phyloP scores from a whole-genome alignment of 2,113 vertebrate species.

The Hoplias malabaricus region DNA sequence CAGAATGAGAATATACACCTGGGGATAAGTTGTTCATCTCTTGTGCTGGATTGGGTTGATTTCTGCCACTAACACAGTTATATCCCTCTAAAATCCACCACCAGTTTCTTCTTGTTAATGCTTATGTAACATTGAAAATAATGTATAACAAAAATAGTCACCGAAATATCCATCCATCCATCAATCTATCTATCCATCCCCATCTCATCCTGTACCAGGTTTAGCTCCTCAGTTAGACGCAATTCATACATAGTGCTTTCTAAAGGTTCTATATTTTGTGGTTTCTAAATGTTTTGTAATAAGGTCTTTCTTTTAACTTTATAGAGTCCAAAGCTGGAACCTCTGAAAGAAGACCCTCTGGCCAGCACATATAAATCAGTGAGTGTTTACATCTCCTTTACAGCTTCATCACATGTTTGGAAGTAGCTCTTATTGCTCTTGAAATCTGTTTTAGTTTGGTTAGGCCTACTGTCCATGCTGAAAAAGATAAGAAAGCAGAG shows the following conservation, averaged over 20 bases:
- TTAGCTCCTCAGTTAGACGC: too few relatives aligned
- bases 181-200: background rate
- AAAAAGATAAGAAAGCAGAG: constrained; percentile 21
- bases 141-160: too few relatives aligned
- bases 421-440: background rate
- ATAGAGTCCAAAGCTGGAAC: constrained; percentile 87
- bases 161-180: background rate
- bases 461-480: background rate
- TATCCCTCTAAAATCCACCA: too few relatives aligned
- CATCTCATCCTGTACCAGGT: too few relatives aligned
- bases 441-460: background rate
- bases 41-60: too few relatives aligned
- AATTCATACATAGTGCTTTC: background rate
- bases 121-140: too few relatives aligned
- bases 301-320: constrained; percentile 31
- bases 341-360: constrained; percentile 78
- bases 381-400: constrained; percentile 60
- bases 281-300: too few relatives aligned
- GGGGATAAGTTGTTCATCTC: too few relatives aligned
- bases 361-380: constrained; percentile 80
- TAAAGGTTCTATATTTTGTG: constrained; percentile 5
- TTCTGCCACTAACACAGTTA: too few relatives aligned
- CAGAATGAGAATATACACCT: too few relatives aligned
- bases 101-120: too few relatives aligned
- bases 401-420: background rate